Evolutionary conservation across 2,113 vertebrate species (phyloP).

Genomic region (Tinamus guttatus): DNA sequence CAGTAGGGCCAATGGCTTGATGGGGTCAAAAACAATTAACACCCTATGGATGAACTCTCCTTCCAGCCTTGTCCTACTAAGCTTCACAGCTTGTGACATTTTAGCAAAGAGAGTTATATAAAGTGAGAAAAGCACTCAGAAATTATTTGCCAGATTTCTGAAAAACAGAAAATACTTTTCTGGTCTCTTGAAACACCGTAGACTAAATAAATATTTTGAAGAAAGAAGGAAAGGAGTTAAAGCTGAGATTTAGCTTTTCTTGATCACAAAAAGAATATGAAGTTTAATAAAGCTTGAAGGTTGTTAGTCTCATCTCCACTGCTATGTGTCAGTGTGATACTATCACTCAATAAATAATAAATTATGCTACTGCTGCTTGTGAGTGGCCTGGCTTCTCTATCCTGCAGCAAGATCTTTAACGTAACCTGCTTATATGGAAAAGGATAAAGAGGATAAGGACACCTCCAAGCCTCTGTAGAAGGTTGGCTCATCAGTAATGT

Average conservation of each 20-base stretch:
- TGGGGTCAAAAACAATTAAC: background rate
- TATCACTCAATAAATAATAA: conserved; percentile 5
- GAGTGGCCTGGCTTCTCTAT: background rate
- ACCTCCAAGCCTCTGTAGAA: background rate
- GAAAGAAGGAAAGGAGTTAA: background rate
- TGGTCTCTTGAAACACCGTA: background rate
- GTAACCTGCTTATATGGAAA: background rate
- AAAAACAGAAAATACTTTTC: background rate
- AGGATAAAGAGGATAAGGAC: fast-evolving
- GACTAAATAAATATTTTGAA: background rate
- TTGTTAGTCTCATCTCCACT: background rate
- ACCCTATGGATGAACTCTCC: background rate
- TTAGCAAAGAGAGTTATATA: background rate
- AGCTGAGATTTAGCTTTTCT: background rate
- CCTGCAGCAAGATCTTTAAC: background rate
- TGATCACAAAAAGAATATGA: background rate
- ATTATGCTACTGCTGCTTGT: background rate
- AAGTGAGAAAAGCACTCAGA: background rate
- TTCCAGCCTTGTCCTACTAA: background rate
- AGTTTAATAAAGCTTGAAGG: background rate
- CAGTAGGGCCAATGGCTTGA: fast-evolving
- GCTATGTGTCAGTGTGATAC: background rate
- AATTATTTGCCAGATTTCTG: background rate
- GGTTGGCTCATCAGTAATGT: background rate
- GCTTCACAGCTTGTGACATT: background rate